Conservation (phyloP, 2,113 vertebrate genomes). For the Caranx melampygus region DNA sequence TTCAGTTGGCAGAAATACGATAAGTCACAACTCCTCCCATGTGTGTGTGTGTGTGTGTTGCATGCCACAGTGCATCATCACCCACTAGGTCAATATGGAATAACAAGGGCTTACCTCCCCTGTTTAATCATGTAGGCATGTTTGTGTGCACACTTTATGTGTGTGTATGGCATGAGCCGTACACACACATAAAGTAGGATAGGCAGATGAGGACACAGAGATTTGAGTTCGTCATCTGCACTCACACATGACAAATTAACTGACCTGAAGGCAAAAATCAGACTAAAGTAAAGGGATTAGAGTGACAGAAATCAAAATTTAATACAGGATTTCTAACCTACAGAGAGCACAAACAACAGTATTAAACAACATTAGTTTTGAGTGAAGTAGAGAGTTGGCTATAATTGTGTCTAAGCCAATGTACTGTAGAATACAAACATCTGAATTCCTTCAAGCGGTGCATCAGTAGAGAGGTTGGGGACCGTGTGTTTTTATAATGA, state of each 20-base stretch:
- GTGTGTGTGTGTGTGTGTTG: background rate
- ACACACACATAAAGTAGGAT: background rate
- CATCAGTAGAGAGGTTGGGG: background rate
- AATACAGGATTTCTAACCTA: background rate
- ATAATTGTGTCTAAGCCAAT: background rate
- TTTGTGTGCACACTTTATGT: conserved; percentile 4
- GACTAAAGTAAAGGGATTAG: conserved; percentile 27
- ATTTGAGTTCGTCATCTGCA: conserved; percentile 16
- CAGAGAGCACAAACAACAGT: background rate
- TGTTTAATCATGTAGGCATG: conserved; percentile 1
- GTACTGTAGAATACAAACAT: background rate
- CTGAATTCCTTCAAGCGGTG: background rate
- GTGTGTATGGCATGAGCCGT: background rate
- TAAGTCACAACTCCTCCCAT: background rate
- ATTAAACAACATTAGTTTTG: background rate
- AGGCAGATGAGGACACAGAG: background rate
- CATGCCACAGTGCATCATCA: background rate
- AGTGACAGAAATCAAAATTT: conserved; percentile 4
- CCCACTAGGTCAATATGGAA: conserved; percentile 1
- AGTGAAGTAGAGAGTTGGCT: background rate
- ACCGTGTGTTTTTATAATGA: no score
- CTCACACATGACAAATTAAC: conserved; percentile 45
- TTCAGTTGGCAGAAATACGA: background rate
- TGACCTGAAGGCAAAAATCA: conserved; percentile 31
- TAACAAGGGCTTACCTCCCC: conserved; percentile 6